Percentiles rank a stretch among this genome's conserved stretches.
Evolutionary conservation across 2,888 invertebrate species (phyloP).

Genomic region (Heliconius sara): DNA sequence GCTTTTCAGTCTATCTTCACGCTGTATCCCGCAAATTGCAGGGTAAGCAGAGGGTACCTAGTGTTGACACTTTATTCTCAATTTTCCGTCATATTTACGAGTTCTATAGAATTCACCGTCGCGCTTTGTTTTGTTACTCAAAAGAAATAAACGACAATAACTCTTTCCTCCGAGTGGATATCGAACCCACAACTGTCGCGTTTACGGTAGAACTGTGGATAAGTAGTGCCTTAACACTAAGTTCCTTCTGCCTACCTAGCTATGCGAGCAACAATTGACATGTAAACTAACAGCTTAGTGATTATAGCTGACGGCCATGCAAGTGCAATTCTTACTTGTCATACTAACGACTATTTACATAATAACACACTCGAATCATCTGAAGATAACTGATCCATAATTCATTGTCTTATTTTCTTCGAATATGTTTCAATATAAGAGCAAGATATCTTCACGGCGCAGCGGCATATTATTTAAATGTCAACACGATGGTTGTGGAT

Average conservation of each 20-base stretch:
- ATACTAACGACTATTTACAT: neutral
- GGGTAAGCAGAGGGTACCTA: too few relatives aligned
- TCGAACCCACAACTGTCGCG: neutral
- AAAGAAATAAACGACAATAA: too few relatives aligned
- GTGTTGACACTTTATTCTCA: too few relatives aligned
- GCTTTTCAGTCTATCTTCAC: neutral
- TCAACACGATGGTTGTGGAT: neutral
- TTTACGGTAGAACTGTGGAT: neutral
- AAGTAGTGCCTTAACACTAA: neutral
- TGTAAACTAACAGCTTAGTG: neutral
- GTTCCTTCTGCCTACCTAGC: neutral
- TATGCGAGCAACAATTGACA: neutral
- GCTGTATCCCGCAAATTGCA: neutral
- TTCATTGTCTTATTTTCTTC: neutral
- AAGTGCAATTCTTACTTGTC: neutral
- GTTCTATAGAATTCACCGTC: too few relatives aligned
- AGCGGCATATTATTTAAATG: neutral
- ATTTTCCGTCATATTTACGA: too few relatives aligned
- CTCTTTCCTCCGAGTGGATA: neutral
- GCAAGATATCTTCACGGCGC: too few relatives aligned
- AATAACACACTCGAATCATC: neutral
- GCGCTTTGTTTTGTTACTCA: neutral
- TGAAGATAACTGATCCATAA: neutral
- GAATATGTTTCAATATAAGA: neutral
- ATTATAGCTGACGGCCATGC: neutral